Percentiles rank a stretch among this genome's conserved stretches.
phyloP scores from a whole-genome alignment of 2,888 invertebrate species.

The Chrysolina americana region DNA sequence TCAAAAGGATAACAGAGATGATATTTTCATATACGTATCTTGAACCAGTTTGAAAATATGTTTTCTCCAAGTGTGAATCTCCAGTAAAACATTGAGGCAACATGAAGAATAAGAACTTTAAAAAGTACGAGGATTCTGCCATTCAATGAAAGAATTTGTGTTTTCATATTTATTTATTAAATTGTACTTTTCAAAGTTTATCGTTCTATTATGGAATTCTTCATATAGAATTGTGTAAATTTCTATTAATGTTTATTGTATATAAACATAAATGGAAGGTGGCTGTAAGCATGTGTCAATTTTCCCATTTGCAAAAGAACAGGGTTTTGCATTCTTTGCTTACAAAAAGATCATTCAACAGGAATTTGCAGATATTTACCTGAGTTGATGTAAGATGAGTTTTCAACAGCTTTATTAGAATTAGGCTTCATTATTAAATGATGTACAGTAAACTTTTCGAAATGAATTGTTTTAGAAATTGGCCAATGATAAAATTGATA shows the following conservation, averaged over 20 bases:
- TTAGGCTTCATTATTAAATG: conserved; percentile 21
- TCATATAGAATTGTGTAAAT: conserved; percentile 58
- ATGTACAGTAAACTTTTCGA: conserved; percentile 5
- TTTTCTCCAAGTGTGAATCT: conserved; percentile 38
- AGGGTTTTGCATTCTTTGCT: conserved; percentile 4
- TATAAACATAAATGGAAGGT: conserved; percentile 59
- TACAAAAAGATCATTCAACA: not conserved
- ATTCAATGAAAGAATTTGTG: conserved; percentile 55
- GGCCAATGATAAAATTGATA: conserved; percentile 50
- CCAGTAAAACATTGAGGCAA: conserved; percentile 42
- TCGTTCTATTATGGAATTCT: conserved; percentile 52
- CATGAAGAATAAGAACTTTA: conserved; percentile 53
- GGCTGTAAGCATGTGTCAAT: conserved; percentile 57
- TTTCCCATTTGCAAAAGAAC: conserved; percentile 41
- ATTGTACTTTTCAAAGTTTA: conserved; percentile 63
- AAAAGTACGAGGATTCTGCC: conserved; percentile 63
- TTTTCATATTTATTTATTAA: conserved; percentile 50
- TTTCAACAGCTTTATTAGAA: conserved; percentile 19
- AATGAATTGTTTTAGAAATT: conserved; percentile 25
- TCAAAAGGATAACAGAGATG: not conserved
- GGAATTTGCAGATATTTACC: not conserved
- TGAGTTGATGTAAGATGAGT: conserved; percentile 1
- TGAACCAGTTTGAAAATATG: conserved; percentile 11
- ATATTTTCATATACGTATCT: not conserved
- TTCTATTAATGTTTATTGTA: conserved; percentile 59